Evolutionary conservation across 2,888 invertebrate genomes (phyloP).

Genomic region (Chrysolina haemoptera): DNA sequence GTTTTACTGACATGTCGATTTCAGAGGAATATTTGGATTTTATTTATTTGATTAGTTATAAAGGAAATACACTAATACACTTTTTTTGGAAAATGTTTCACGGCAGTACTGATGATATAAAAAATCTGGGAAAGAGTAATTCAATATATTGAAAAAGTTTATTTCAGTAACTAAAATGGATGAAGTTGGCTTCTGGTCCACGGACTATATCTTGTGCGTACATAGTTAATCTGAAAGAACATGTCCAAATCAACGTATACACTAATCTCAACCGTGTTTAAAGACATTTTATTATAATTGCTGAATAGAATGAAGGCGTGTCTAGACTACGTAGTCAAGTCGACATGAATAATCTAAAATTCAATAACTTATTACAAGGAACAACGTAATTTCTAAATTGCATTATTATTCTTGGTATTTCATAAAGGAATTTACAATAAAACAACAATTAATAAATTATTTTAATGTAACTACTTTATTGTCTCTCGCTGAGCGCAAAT

Average conservation of each 20-base stretch:
- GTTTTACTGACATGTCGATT: too few relatives aligned
- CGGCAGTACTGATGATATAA: too few relatives aligned
- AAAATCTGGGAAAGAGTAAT: too few relatives aligned
- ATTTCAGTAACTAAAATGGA: neutral
- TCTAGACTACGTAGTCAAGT: conserved; percentile 34
- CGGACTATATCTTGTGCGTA: neutral
- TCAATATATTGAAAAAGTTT: too few relatives aligned
- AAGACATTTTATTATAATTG: conserved; percentile 33
- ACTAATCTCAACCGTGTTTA: neutral
- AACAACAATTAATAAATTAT: conserved; percentile 46
- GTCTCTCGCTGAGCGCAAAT: conserved; percentile 22
- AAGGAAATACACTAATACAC: too few relatives aligned
- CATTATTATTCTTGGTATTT: conserved; percentile 43
- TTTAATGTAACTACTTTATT: conserved; percentile 41
- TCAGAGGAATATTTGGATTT: too few relatives aligned
- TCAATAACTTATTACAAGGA: conserved; percentile 35
- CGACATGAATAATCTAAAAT: conserved; percentile 37
- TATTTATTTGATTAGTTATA: too few relatives aligned
- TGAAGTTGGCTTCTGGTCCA: neutral
- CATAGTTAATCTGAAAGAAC: neutral
- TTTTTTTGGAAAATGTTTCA: too few relatives aligned
- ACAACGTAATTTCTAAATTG: conserved; percentile 41
- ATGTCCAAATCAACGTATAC: conserved; percentile 17
- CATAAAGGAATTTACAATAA: conserved; percentile 38
- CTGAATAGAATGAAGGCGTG: conserved; percentile 38